Base-by-base conservation (phyloP, 2,888 invertebrate species). In the Lacanobia wlatinum region DNA sequence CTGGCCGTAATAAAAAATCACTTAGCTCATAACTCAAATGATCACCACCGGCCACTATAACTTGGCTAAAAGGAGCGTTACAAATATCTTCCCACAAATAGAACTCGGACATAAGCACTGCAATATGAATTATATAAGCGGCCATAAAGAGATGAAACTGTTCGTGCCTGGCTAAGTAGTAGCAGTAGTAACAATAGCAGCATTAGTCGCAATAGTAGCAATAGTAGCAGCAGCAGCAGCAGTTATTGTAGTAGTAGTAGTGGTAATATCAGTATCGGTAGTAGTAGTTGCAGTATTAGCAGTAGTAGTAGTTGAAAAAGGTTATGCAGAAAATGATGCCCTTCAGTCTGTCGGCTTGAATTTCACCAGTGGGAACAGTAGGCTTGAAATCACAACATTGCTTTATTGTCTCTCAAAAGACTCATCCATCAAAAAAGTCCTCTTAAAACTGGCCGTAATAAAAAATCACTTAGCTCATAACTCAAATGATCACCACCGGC, bases 101-200 rank as follows among this genome's bases (percentile, higher is more conserved):
- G 82, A 70, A 76, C 69, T 81, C 71, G 78, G 88, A 90, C 89
- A 88, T 89, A 89, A 90, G 87, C 84, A 85, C 71, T 83, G 86
- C 87, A 88, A 91, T 91, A 92, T 93, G 94, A 92, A 94, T 93
- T 93, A 93, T 92, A 91, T 92, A 94, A 91, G 91, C 87, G 71
- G 87, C 93, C 93, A 93, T 94, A 94, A 92, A 90, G 90, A 91
- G 88, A 93, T 92, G 93, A 92, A 89, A 91, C 91, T 87, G 88
- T 90, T 88, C 78, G 87, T 73, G 70, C 56, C 78, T 93, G 93
- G 93, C 89, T 62, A 48, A 28, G 34, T 34, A 34, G 34, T 34
- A 34, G 34, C 6, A 34, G 34, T 34, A 6, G 34, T 34, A 34
- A 5, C 6, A 28, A 4, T 28, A 34, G 6, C 6, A 34, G 4